phyloP scores from a whole-genome alignment of 2,113 vertebrate genomes.

The Macquaria australasica region DNA sequence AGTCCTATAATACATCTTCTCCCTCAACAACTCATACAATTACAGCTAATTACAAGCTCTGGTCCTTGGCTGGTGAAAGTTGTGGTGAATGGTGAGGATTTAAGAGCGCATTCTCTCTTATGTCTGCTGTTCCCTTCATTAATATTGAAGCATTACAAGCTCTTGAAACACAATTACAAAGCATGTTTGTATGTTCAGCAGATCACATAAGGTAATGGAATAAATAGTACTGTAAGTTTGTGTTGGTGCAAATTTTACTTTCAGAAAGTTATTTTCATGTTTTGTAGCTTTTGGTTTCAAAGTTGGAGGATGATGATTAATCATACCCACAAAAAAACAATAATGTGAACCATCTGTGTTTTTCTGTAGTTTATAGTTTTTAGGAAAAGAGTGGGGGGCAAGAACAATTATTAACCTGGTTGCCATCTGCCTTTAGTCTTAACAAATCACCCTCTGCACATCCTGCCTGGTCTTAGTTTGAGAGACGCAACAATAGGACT shows the following conservation, averaged over 20 bases:
- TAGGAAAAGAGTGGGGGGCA: neutral
- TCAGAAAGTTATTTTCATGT: neutral
- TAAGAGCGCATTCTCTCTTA: constrained; percentile 29
- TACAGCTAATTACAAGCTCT: constrained; percentile 50
- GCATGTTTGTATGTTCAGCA: constrained; percentile 37
- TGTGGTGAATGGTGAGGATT: constrained; percentile 42
- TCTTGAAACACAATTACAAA: constrained; percentile 60
- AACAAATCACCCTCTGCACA: constrained; percentile 30
- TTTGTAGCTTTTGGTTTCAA: neutral
- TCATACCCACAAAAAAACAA: neutral
- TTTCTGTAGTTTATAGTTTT: neutral
- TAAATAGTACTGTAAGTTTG: neutral
- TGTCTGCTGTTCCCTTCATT: constrained; percentile 53
- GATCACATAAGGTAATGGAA: constrained; percentile 1
- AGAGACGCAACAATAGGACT: constrained; percentile 43
- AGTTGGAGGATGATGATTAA: constrained; percentile 1
- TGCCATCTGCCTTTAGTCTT: constrained; percentile 13
- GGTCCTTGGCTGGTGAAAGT: constrained; percentile 52
- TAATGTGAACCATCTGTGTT: neutral
- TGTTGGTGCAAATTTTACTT: neutral
- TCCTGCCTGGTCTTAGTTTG: constrained; percentile 22
- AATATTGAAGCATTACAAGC: constrained; percentile 54
- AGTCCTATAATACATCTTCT: constrained; percentile 18
- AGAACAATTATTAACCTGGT: constrained; percentile 11
- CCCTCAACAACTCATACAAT: constrained; percentile 40